phyloP scores from a whole-genome alignment of 2,888 invertebrate genomes.

The Escarpia spicata region DNA sequence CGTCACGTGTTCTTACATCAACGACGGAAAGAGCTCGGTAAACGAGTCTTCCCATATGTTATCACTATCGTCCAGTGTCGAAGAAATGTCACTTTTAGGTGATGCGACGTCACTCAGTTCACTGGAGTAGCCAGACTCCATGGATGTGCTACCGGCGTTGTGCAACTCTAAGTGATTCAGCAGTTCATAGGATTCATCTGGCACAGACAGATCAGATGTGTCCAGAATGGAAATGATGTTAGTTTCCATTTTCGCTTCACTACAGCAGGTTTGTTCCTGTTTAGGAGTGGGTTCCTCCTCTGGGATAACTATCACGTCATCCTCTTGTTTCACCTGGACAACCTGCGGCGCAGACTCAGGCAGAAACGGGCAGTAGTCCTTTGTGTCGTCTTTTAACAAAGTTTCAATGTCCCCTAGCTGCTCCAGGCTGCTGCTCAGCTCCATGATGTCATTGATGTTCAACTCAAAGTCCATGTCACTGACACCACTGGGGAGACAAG shows the following conservation, averaged over 20 bases:
- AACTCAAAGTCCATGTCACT: constrained; percentile 14
- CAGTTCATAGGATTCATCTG: constrained; percentile 7
- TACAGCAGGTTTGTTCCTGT: not conserved
- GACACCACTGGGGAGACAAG: not conserved
- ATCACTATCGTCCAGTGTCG: constrained; percentile 41
- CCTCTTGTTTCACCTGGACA: not conserved
- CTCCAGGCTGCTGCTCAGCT: constrained; percentile 20
- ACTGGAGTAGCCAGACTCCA: constrained; percentile 34
- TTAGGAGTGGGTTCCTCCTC: constrained; percentile 18
- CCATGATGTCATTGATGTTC: constrained; percentile 27
- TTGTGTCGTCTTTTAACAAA: not conserved
- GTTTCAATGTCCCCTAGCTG: constrained; percentile 25
- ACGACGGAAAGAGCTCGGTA: constrained; percentile 46
- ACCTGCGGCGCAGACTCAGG: not conserved
- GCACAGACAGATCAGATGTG: constrained; percentile 14
- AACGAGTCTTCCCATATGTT: constrained; percentile 53
- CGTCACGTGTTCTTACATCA: constrained; percentile 26
- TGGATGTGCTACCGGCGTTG: not conserved
- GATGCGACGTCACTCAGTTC: constrained; percentile 50
- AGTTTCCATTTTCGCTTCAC: not conserved
- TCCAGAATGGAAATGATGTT: constrained; percentile 14
- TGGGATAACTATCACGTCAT: not conserved
- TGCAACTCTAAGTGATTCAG: not conserved
- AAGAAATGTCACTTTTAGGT: constrained; percentile 38
- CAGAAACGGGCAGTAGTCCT: not conserved